A percentile compares a stretch with the other conserved stretches of the same genome.
phyloP scores from a whole-genome alignment of 2,797 vertebrate genomes.

The Falco biarmicus region DNA sequence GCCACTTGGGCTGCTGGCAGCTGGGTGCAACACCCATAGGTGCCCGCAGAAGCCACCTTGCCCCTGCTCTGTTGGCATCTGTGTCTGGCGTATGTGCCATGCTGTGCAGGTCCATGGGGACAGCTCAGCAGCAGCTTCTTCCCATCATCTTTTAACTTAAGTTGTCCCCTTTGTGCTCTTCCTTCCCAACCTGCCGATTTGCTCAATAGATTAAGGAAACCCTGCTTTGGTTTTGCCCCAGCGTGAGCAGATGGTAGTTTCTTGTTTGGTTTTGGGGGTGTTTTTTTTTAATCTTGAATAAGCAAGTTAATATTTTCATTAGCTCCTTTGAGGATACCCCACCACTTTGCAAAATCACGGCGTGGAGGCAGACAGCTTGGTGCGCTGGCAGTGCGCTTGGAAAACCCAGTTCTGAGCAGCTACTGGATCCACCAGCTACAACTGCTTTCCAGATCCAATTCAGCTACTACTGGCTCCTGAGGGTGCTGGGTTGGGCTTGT shows the following conservation, averaged over 20 bases:
- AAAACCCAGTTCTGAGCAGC: not conserved
- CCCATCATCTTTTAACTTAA: not conserved
- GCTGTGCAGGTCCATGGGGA: not conserved
- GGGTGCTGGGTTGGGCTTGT: not conserved
- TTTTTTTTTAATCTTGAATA: not conserved
- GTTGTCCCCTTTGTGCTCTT: not conserved
- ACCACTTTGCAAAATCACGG: not conserved
- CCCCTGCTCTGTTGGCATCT: accelerated
- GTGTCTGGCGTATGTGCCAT: accelerated
- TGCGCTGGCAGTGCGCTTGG: not conserved
- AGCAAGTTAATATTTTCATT: not conserved
- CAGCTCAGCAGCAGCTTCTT: not conserved
- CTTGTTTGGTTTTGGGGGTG: not conserved
- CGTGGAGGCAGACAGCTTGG: not conserved
- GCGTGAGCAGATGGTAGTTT: not conserved
- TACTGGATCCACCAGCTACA: not conserved
- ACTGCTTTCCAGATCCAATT: not conserved
- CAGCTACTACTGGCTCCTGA: not conserved
- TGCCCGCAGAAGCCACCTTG: not conserved
- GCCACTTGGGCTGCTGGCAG: not conserved
- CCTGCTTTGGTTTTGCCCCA: not conserved
- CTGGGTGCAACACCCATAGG: not conserved
- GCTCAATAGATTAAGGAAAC: not conserved
- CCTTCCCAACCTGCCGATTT: not conserved
- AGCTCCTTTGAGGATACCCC: not conserved